Conservation (phyloP, 2,797 vertebrate species). For the Allochrocebus solatus region DNA sequence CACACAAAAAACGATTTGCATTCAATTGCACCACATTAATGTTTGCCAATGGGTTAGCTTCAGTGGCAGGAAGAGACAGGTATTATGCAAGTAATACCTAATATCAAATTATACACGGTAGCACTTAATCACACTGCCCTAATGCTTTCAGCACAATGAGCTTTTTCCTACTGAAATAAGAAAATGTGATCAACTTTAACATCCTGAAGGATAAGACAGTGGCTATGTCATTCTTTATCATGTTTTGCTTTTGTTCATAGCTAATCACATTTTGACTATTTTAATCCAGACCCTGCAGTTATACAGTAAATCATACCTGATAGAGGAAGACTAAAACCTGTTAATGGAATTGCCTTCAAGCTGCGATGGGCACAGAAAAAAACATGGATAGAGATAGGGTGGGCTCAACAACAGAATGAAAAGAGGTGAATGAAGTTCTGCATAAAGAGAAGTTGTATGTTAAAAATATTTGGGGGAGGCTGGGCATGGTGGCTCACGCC, state of each 20-base stretch:
- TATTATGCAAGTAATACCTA: constrained; percentile 45
- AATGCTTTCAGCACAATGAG: constrained; percentile 11
- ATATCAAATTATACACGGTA: constrained; percentile 46
- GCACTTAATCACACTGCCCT: constrained; percentile 37
- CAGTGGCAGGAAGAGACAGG: constrained; percentile 14
- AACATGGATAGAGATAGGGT: not conserved
- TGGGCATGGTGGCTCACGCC: not conserved
- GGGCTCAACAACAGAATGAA: constrained; percentile 40
- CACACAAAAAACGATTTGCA: constrained; percentile 47
- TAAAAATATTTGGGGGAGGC: not conserved
- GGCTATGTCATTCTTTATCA: constrained; percentile 12
- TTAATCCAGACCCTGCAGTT: constrained; percentile 59
- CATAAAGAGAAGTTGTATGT: not conserved
- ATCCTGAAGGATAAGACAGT: constrained; percentile 44
- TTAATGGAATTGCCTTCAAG: constrained; percentile 53
- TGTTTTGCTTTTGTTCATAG: constrained; percentile 58
- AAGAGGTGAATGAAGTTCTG: constrained; percentile 34
- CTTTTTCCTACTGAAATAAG: not conserved
- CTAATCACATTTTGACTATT: constrained; percentile 61
- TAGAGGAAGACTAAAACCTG: constrained; percentile 49
- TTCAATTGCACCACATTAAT: constrained; percentile 8
- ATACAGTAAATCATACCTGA: constrained; percentile 57
- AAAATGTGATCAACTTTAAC: constrained; percentile 57
- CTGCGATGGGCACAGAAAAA: constrained; percentile 1
- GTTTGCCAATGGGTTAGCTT: constrained; percentile 38